A percentile compares a stretch with the other conserved stretches of the same genome.
phyloP scores from a whole-genome alignment of 2,888 invertebrate genomes.

The Falcaria lacertinaria region DNA sequence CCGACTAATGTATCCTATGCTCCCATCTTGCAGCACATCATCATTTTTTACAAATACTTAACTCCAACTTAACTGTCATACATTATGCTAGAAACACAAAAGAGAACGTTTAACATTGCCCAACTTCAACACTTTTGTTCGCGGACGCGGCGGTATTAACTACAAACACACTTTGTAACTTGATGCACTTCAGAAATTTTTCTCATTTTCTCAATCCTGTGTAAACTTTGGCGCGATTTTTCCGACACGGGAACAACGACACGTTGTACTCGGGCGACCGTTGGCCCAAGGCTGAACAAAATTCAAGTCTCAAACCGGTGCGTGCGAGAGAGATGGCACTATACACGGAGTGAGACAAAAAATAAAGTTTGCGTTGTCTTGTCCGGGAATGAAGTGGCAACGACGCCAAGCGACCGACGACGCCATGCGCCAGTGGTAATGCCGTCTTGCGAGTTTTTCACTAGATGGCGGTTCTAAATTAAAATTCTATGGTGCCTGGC shows the following conservation, averaged over 20 bases:
- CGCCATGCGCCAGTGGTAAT: constrained; percentile 20
- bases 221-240: constrained; percentile 62
- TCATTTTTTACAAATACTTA: constrained; percentile 42
- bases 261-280: constrained; percentile 58
- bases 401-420: constrained; percentile 26
- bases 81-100: constrained; percentile 36
- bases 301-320: constrained; percentile 45
- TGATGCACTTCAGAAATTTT: constrained; percentile 35
- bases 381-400: constrained; percentile 40
- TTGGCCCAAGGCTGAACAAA: constrained; percentile 61
- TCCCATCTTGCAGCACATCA: constrained; percentile 57
- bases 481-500: constrained; percentile 3
- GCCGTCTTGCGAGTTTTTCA: constrained; percentile 41
- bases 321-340: constrained; percentile 39
- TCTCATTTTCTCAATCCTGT: constrained; percentile 51
- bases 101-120: constrained; percentile 31
- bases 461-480: constrained; percentile 40
- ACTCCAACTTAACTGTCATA: constrained; percentile 56
- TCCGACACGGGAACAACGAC: constrained; percentile 31
- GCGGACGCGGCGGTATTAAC: constrained; percentile 18
- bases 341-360: constrained; percentile 21
- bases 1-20: constrained; percentile 52
- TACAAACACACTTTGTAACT: constrained; percentile 34
- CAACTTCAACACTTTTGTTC: constrained; percentile 32
- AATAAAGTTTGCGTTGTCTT: constrained; percentile 44